phyloP scores from a whole-genome alignment of 2,888 invertebrate genomes.

The Acanthoscelides obtectus region DNA sequence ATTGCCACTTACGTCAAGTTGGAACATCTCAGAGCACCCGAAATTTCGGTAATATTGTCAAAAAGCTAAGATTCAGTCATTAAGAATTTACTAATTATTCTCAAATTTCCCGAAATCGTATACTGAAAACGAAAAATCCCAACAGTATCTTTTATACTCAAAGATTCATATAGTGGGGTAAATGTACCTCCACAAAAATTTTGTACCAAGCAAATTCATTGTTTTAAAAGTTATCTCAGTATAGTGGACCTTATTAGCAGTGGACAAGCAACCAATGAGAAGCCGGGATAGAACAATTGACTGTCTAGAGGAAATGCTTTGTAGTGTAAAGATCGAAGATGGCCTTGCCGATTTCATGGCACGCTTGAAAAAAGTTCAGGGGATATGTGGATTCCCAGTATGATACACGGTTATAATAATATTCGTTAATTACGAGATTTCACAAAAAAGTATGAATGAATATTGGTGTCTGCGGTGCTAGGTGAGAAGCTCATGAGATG shows the following conservation, averaged over 20 bases:
- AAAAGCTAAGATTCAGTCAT: no score
- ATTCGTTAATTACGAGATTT: constrained; percentile 1
- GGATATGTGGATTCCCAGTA: neutral
- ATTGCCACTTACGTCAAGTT: neutral
- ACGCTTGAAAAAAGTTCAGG: neutral
- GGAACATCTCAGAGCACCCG: neutral
- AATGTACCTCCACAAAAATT: neutral
- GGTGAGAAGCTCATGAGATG: no score
- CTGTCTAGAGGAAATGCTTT: constrained; percentile 34
- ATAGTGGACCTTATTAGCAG: neutral
- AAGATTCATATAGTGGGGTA: constrained; percentile 29
- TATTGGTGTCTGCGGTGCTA: no score
- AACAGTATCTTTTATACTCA: constrained; percentile 35
- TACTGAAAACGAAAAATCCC: constrained; percentile 26
- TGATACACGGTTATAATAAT: neutral
- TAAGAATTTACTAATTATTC: neutral
- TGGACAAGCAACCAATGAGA: neutral
- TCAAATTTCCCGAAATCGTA: constrained; percentile 15
- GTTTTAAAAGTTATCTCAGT: neutral
- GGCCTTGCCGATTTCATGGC: constrained; percentile 38
- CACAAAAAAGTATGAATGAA: neutral
- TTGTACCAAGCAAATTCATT: neutral
- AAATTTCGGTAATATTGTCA: neutral
- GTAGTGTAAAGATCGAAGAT: constrained; percentile 45
- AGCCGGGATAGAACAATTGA: constrained; percentile 26